Conservation (phyloP, 2,888 invertebrate species). For the Phaonia tiefii region DNA sequence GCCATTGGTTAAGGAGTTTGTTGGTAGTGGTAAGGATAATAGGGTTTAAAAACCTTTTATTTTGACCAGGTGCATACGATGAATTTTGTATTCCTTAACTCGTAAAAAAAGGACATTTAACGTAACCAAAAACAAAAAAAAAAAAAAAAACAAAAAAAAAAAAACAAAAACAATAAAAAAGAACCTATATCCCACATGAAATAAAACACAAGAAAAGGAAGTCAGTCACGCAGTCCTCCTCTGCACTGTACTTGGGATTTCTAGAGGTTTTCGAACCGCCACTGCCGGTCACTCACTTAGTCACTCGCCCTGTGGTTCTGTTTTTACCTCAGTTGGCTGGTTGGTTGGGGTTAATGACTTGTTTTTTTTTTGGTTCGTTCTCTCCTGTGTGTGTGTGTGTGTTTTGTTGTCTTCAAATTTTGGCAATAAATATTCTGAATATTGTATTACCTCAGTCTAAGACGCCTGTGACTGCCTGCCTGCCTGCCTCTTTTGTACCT, state of each 20-base stretch:
- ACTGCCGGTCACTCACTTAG: too few relatives aligned
- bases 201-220: constrained; percentile 37
- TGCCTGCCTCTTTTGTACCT: neutral
- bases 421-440: constrained; percentile 31
- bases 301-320: too few relatives aligned
- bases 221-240: constrained; percentile 50
- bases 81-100: constrained; percentile 7
- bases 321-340: neutral
- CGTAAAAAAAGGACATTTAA: constrained; percentile 55
- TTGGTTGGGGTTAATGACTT: constrained; percentile 11
- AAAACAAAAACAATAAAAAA: constrained; percentile 17
- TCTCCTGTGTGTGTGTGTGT: constrained; percentile 12
- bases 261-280: too few relatives aligned
- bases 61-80: constrained; percentile 47
- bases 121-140: constrained; percentile 5
- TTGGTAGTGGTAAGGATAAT: constrained; percentile 10
- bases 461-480: neutral
- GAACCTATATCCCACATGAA: too few relatives aligned
- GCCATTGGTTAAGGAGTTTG: constrained; percentile 31
- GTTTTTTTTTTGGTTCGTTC: neutral
- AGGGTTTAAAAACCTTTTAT: constrained; percentile 49
- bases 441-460: constrained; percentile 21
- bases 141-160: neutral
- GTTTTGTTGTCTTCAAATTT: neutral
- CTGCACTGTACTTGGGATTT: neutral